Percentiles rank a stretch among this genome's conserved stretches.
Evolutionary conservation across 2,888 invertebrate species (phyloP).

Genomic region (Zygaena filipendulae): DNA sequence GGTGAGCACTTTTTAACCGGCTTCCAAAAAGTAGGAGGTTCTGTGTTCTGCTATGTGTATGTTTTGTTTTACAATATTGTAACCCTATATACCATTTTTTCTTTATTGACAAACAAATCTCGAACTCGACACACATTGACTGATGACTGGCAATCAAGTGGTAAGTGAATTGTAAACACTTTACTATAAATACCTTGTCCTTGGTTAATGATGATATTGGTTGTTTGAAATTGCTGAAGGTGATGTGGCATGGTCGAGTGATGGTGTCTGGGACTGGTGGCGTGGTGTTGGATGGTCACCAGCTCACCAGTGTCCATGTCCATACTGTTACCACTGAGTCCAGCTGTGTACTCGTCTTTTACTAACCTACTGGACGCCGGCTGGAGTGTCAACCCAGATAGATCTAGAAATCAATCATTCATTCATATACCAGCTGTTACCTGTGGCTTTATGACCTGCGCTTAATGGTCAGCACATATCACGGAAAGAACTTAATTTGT

Average conservation of each 20-base stretch:
- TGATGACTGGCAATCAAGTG: slow-evolving; percentile 4
- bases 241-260: slow-evolving; percentile 53
- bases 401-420: too few species aligned
- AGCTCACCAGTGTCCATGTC: slow-evolving; percentile 63
- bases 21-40: too few species aligned
- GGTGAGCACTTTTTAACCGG: too few species aligned
- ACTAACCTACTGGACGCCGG: slow-evolving; percentile 85
- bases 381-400: slow-evolving; percentile 91
- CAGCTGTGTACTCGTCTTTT: slow-evolving; percentile 92
- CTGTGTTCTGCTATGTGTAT: too few species aligned
- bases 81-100: too few species aligned
- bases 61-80: too few species aligned
- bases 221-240: slow-evolving; percentile 54
- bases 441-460: too few species aligned
- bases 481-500: too few species aligned
- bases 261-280: slow-evolving; percentile 57
- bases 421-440: too few species aligned
- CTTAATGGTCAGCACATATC: too few species aligned
- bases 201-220: slow-evolving; percentile 59
- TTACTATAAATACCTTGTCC: slow-evolving; percentile 50
- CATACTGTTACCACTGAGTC: slow-evolving; percentile 71
- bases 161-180: slow-evolving; percentile 6
- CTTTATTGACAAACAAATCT: slow-evolving; percentile 15
- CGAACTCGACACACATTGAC: slow-evolving; percentile 12
- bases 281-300: slow-evolving; percentile 62